Evolutionary conservation across 2,113 vertebrate species (phyloP), one percentile per base, ranked within the genome.

Genomic region (Hydrochoerus hydrochaeris): DNA sequence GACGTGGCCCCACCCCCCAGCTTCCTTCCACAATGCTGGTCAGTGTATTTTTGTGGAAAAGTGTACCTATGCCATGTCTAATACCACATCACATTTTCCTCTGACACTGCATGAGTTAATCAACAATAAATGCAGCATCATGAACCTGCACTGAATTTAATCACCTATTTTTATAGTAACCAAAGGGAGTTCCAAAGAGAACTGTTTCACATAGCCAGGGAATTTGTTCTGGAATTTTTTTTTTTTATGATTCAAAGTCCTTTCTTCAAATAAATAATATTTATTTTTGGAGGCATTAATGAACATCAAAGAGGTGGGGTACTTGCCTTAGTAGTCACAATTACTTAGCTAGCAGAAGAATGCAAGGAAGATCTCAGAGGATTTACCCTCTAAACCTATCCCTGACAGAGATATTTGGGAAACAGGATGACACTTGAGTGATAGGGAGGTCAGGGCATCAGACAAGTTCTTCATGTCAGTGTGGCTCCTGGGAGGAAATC

Each of bases 91-190:
- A 96, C 63, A 82, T 85, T 96, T 97, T 94, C 96, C 94, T 4
- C 49, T n/a, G 89, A 93, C 84, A 75, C 41, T 3, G 4, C 89
- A 67, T 77, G 87, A 95, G 63, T 69, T 85, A 88, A 95, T 97
- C 92, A 97, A 92, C 96, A n/a, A 92, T 83, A 85, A 16, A 93
- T 24, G 67, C 78, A 22, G 46, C 73, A 88, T 96, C 88, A 67
- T 94, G 94, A 96, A 82, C 11, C 8, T 60, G 35, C 0, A 11
- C 73, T 92, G 97, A 96, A 96, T 90, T 93, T 95, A 96, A 88
- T 86, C 38, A 49, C 9, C 94, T 95, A 92, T 97, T 97, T 97
- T 97, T 96, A 93, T 67, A 93, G 88, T 94, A 87, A 83, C 90
- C 95, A 38, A 93, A 96, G 88, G 96, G 75, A 38, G 52, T 95